Conservation (phyloP, 2,113 vertebrate species). For the Noturus placidus region DNA sequence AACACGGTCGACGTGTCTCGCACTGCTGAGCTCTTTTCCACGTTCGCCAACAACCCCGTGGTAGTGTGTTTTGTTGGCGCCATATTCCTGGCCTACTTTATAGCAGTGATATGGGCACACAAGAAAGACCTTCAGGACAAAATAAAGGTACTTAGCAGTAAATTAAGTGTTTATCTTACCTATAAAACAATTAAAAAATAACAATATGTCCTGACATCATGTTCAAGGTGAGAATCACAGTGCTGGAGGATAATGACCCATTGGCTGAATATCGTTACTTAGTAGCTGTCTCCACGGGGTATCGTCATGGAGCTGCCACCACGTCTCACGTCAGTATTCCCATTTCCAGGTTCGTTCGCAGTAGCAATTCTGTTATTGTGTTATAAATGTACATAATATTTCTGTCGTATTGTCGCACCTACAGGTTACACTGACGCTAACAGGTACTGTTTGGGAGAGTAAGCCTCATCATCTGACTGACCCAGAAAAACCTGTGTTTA, state of each 20-base stretch:
- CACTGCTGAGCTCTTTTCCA: conserved; percentile 84
- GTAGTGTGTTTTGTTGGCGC: conserved; percentile 87
- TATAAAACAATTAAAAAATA: not conserved
- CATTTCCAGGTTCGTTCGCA: not conserved
- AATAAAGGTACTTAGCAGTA: conserved; percentile 75
- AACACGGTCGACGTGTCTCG: conserved; percentile 82
- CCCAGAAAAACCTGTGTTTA: conserved; percentile 78
- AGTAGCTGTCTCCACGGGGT: conserved; percentile 85
- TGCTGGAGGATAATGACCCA: conserved; percentile 89
- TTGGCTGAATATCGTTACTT: conserved; percentile 88
- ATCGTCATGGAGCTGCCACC: conserved; percentile 83
- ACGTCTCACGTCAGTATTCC: conserved; percentile 81
- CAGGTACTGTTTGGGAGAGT: conserved; percentile 85
- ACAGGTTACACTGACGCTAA: conserved; percentile 86
- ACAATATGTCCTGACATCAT: not conserved
- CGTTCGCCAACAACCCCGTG: conserved; percentile 87
- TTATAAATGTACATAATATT: not conserved
- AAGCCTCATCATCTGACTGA: conserved; percentile 89
- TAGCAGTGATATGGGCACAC: conserved; percentile 85
- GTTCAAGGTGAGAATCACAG: conserved; percentile 83
- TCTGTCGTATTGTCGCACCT: not conserved
- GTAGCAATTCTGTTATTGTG: not conserved
- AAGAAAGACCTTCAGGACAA: conserved; percentile 88
- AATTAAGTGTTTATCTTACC: not conserved
- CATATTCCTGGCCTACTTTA: conserved; percentile 79